Base-by-base conservation (phyloP, 2,797 vertebrate species). In the Poliocrania exsul region DNA sequence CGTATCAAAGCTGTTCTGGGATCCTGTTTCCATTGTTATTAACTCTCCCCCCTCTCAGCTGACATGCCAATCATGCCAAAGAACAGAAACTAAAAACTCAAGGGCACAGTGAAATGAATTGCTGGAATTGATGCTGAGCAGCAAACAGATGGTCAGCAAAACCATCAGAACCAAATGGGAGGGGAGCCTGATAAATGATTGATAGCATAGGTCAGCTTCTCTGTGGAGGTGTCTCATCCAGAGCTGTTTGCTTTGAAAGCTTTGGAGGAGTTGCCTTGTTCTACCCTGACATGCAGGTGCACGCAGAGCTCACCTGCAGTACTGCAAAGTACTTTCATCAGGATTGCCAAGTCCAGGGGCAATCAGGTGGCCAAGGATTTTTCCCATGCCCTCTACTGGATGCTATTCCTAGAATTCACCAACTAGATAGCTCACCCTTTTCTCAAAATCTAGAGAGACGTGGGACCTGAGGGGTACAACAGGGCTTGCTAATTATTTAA, bases 61-160 rank as follows among this genome's bases (percentile, higher is more conserved):
- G 90, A 92, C 33, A 46, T 66, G 70, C 40, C 62, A 73, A 60
- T 72, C 88, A 75, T 4, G 5, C 70, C 73, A 88, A 91, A 86
- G 77, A 80, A 81, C 14, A 94, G 69, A 86, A 91, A 92, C 47
- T 26, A 65, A 74, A 74, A 91, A 78, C 90, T 88, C 87, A 83
- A 86, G 65, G 93, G 85, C 72, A 58, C 2, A 83, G 50, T 47
- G 54, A 88, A 92, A 67, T 24, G 38, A 87, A 70, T 46, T 75
- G 47, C 2, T 93, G 79, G 82, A 81, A 91, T 23, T 31, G 75
- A 91, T 57, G 46, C 60, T 62, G 49, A 91, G 61, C 35, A 91
- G 71, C 75, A 90, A 95, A 93, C 74, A 94, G 92, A 90, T 83
- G 77, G 75, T 58, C 50, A 74, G 57, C 80, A 91, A 89, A 93